phyloP scores from a whole-genome alignment of 2,113 vertebrate species.

The Dasypus novemcinctus region DNA sequence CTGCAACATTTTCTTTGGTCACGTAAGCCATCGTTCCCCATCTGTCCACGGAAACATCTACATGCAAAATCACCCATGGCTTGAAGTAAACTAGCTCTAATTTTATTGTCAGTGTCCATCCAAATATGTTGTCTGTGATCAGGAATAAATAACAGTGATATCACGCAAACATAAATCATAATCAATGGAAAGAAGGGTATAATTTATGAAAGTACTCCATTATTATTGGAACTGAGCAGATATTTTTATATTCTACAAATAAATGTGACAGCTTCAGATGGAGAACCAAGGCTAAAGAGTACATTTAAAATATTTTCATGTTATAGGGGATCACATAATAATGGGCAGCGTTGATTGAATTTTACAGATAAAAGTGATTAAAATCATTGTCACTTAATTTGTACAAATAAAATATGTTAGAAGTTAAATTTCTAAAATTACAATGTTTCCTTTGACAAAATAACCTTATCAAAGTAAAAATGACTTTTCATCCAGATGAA shows the following conservation, averaged over 20 bases:
- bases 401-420: background rate
- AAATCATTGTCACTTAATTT: background rate
- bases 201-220: background rate
- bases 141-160: background rate
- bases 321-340: background rate
- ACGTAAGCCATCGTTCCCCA: background rate
- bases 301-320: background rate
- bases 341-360: background rate
- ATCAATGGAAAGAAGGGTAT: background rate
- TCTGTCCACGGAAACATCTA: background rate
- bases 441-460: background rate
- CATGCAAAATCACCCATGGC: background rate
- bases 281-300: background rate
- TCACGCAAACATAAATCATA: background rate
- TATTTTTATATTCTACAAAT: background rate
- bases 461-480: background rate
- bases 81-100: background rate
- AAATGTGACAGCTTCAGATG: background rate
- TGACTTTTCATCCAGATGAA: slow-evolving; percentile 7
- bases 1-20: background rate
- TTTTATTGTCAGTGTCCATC: background rate
- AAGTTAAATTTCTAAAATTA: background rate
- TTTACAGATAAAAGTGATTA: background rate
- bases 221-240: background rate
- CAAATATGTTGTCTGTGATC: background rate